Base-by-base conservation (phyloP, 2,888 invertebrate genomes). In the Nemotelus pantherinus region DNA sequence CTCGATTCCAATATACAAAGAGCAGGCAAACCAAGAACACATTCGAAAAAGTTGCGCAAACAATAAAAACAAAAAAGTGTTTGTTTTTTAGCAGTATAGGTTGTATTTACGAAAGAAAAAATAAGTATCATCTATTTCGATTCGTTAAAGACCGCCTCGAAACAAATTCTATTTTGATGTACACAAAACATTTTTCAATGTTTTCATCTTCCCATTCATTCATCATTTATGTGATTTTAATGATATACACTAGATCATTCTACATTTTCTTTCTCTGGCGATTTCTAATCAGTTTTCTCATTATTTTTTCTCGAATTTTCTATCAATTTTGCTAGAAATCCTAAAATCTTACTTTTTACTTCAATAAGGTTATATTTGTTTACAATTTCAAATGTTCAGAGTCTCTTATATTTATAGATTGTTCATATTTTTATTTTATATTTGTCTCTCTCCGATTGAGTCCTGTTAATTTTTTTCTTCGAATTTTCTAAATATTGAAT, bases 221-320 rank as follows among this genome's bases (percentile, higher is more conserved):
- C 77, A 57, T 79, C 76, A 72, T 70, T 77, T 77, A 64, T 71
- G 58, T 78, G 44, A 77, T 80, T 80, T 80, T 80, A 68, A 74
- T 76, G 65, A 78, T 79, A 65, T 77, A 77, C 77, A 77, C 75
- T 80, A 78, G 75, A 80, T 79, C 80, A 80, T 72, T 80, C 78
- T 25, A 76, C 76, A 78, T 50, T 67, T 71, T 58, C 71, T 71
- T 77, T 78, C 78, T 79, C 77, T 80, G 77, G 53, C 77, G 72
- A 58, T 60, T 74, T 76, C 72, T 77, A 65, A 77, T 70, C 77
- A 79, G 77, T 72, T 76, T 68, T 80, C 25, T 80, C 70, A 75
- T 77, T 77, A 76, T 76, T 80, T 80, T 78, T 79, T 80, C 72
- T 81, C 80, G 80, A 78, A 79, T 79, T 75, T 78, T 75, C 78